Evolutionary conservation across 2,888 invertebrate genomes (phyloP).

Genomic region (Acrobasis consociella): DNA sequence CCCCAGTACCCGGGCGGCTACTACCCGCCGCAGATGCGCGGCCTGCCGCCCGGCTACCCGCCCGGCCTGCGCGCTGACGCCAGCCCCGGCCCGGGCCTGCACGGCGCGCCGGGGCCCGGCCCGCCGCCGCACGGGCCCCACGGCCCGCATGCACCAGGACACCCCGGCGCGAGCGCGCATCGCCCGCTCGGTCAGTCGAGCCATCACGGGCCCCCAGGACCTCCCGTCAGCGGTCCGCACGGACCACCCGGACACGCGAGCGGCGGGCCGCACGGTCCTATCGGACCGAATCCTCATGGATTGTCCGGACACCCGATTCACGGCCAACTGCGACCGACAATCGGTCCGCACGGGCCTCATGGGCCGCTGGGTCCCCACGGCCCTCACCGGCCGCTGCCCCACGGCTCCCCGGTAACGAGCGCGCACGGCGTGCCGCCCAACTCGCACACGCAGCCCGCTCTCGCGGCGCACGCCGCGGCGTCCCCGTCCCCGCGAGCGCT

Average conservation of each 20-base stretch:
- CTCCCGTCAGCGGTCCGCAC: conserved; percentile 19
- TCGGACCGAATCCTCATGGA: conserved; percentile 27
- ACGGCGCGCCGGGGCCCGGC: conserved; percentile 24
- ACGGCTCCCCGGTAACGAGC: conserved; percentile 23
- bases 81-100: conserved; percentile 28
- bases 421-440: conserved; percentile 29
- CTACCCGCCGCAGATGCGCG: conserved; percentile 43
- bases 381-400: conserved; percentile 15
- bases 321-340: conserved; percentile 27
- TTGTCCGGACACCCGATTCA: neutral
- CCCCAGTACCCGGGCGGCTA: conserved; percentile 53
- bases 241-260: conserved; percentile 26
- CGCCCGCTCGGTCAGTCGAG: conserved; percentile 29
- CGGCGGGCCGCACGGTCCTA: conserved; percentile 28
- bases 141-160: conserved; percentile 33
- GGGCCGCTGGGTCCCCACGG: conserved; percentile 21
- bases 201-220: conserved; percentile 17
- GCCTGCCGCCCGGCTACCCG: conserved; percentile 54
- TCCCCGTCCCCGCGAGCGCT: conserved; percentile 28
- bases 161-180: conserved; percentile 20
- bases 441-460: conserved; percentile 27
- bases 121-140: conserved; percentile 30
- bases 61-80: conserved; percentile 30
- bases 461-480: conserved; percentile 21
- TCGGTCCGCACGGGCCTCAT: conserved; percentile 27